Conservation (phyloP, 2,888 invertebrate species). For the Odontocolon sp. region DNA sequence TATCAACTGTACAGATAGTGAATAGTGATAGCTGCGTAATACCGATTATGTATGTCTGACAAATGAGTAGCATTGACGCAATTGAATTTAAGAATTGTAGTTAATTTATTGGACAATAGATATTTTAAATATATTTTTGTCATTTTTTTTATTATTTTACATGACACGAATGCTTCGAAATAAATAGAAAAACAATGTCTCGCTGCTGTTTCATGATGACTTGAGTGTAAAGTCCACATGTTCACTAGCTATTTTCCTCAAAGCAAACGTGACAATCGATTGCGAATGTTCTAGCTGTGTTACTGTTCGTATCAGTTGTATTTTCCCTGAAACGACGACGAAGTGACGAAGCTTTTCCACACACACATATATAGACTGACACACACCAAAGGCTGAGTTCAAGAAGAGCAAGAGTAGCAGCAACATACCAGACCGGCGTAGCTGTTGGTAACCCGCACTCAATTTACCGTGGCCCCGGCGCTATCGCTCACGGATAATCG, state of each 20-base stretch:
- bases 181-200: neutral
- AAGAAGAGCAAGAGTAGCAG: conserved; percentile 10
- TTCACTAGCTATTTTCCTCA: neutral
- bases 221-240: neutral
- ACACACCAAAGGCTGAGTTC: too few relatives aligned
- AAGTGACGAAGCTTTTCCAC: neutral
- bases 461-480: conserved; percentile 47
- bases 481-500: conserved; percentile 57
- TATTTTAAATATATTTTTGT: neutral
- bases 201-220: neutral
- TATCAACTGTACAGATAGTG: too few relatives aligned
- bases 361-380: too few relatives aligned
- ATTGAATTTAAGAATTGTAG: neutral
- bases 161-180: neutral
- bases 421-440: neutral
- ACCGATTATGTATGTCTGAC: too few relatives aligned
- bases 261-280: conserved; percentile 26
- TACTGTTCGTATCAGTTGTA: conserved; percentile 10
- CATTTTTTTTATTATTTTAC: neutral
- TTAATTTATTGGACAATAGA: neutral
- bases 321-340: conserved; percentile 28
- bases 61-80: neutral
- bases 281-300: neutral
- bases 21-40: too few relatives aligned
- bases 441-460: conserved; percentile 29